A percentile compares a stretch with the other conserved stretches of the same genome.
phyloP scores from a whole-genome alignment of 2,888 invertebrate genomes.

The Eupithecia subumbrata region DNA sequence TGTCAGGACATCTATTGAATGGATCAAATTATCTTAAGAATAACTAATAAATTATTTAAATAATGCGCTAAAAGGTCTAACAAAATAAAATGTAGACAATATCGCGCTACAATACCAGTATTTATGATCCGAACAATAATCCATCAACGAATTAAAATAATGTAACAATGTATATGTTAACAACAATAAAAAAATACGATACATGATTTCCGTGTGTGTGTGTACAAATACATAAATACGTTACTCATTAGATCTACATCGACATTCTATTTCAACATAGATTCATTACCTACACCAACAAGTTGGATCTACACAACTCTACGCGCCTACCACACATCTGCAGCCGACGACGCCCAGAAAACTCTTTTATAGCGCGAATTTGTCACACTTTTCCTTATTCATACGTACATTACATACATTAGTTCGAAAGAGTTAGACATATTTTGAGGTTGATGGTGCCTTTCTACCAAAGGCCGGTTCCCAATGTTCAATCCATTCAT shows the following conservation, averaged over 20 bases:
- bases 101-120: not conserved
- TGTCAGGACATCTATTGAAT: not conserved
- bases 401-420: not conserved
- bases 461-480: not conserved
- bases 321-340: not conserved
- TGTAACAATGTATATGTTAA: too few species aligned
- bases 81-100: not conserved
- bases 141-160: not conserved
- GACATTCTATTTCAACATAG: not conserved
- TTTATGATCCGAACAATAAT: not conserved
- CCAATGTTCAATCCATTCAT: not conserved
- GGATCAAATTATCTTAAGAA: not conserved
- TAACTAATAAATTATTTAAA: not conserved
- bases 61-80: not conserved
- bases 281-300: not conserved
- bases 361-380: not conserved
- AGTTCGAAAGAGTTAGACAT: not conserved
- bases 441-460: not conserved
- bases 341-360: not conserved
- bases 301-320: not conserved
- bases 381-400: not conserved
- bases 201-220: not conserved
- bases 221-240: not conserved
- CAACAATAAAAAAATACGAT: not conserved
- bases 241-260: not conserved